Conservation (phyloP, 30 jellyfish, hydroid and myxozoan species). For the Sanderia malayensis region DNA sequence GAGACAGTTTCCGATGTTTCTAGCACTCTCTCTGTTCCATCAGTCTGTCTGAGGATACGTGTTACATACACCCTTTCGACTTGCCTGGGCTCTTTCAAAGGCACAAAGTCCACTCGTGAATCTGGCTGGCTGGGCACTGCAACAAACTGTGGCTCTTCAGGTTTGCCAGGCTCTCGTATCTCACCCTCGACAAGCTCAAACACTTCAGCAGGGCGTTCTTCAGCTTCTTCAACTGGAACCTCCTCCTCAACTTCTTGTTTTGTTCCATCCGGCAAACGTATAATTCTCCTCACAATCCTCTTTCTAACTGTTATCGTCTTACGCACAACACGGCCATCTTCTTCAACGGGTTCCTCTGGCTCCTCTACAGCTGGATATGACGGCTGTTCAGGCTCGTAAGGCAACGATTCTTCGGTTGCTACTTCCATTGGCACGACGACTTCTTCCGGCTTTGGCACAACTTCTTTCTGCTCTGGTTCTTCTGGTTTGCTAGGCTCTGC, state of each 20-base stretch:
- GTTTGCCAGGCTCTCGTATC: neutral
- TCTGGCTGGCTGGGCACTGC: neutral
- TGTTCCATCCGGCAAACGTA: conserved; percentile 65
- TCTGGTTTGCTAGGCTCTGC: conserved; percentile 35
- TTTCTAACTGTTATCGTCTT: conserved; percentile 57
- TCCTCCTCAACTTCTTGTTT: conserved; percentile 67
- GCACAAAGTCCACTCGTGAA: neutral
- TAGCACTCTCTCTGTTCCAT: conserved; percentile 8
- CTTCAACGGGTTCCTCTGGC: conserved; percentile 53
- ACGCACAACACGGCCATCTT: conserved; percentile 39
- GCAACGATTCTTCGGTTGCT: neutral
- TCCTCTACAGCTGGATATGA: neutral
- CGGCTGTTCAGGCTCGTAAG: conserved; percentile 14
- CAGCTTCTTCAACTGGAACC: conserved; percentile 38
- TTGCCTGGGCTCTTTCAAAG: neutral
- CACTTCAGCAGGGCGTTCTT: conserved; percentile 10
- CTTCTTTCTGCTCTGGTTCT: conserved; percentile 1
- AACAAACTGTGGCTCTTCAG: neutral
- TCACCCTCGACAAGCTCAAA: conserved; percentile 1
- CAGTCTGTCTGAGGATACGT: conserved; percentile 2
- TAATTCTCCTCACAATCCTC: conserved; percentile 54
- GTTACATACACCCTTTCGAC: conserved; percentile 11
- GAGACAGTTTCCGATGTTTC: conserved; percentile 10
- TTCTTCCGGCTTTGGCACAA: conserved; percentile 15
- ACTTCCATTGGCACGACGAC: conserved; percentile 13